Base-by-base conservation (phyloP, 64 coral and sea anemone species). In the Pocillopora verrucosa region DNA sequence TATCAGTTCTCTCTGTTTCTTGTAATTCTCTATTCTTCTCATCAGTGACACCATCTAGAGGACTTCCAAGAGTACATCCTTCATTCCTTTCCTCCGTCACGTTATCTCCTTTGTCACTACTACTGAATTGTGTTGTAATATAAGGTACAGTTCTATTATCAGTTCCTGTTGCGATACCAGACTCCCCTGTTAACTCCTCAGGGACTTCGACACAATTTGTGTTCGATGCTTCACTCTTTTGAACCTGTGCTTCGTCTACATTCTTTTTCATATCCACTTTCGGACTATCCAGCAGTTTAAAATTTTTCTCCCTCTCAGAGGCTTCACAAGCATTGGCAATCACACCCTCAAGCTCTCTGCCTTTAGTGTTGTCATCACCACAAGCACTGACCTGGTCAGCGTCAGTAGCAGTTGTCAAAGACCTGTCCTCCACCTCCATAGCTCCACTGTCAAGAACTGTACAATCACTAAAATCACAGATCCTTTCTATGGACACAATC, bases 371-470 rank as follows among this genome's bases (percentile, higher is more conserved):
- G 36, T 20, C 34, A 20, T 3, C 7, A 72, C 14, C 6, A 22
- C 25, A 16, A 16, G 63, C 20, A 25, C 70, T n/a, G 0, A 1
- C 65, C 69, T 13, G 65, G 36, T 17, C 34, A 65, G 9, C 3
- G 26, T 5, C 13, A 38, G 15, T 11, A 70, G 67, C 9, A n/a
- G 67, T 9, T 11, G 67, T 11, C 11, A 11, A 9, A 24, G 5
- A 24, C 45, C 35, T 15, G 4, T 79, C 81, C 15, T 91, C 65
- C 12, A 56, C 78, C 25, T 89, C 60, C 11, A 59, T 37, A 61
- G 56, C 87, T 26, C 76, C 87, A 61, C 56, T 62, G 26, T 77
- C 78, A 19, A 16, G 14, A 56, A 82, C 87, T 36, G 61, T 60
- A 3, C 75, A 58, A 9, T 76, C 57, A 35, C 3, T 9, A 17